Conservation (phyloP, 2,888 invertebrate species). For the Apodemia duryi region DNA sequence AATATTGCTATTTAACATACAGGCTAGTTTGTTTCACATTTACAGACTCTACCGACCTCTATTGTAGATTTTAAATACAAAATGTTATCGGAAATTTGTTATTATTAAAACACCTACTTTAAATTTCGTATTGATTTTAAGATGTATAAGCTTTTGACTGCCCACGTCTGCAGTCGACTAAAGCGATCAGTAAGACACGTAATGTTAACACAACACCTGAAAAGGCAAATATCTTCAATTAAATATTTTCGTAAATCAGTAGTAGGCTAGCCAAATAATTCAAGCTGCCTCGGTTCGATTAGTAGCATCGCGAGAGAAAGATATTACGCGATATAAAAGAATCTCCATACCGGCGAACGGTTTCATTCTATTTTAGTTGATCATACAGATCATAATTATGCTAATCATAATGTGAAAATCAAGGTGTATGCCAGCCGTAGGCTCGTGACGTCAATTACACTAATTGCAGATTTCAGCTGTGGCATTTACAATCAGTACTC, state of each 20-base stretch:
- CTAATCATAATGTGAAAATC: slow-evolving; percentile 26
- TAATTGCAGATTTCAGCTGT: slow-evolving; percentile 20
- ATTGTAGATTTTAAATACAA: too few relatives aligned
- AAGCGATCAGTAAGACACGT: neutral
- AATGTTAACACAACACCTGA: neutral
- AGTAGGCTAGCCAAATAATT: too few relatives aligned
- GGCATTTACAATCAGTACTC: slow-evolving; percentile 15
- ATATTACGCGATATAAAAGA: neutral
- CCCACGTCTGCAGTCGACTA: neutral
- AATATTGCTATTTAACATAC: too few relatives aligned
- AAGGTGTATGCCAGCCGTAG: slow-evolving; percentile 12
- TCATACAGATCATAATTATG: slow-evolving; percentile 20
- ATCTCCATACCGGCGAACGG: neutral
- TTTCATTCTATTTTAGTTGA: slow-evolving; percentile 1
- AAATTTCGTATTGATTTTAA: neutral
- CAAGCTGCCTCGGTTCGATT: neutral
- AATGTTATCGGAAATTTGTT: too few relatives aligned
- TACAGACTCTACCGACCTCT: too few relatives aligned
- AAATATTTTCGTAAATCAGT: neutral
- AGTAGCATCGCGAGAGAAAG: neutral
- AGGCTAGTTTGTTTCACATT: too few relatives aligned
- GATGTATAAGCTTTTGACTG: neutral
- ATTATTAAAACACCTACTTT: neutral
- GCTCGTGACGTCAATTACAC: slow-evolving; percentile 24
- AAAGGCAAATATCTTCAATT: neutral